Base-by-base conservation (phyloP, 1,140 invertebrate species). In the Drosophila bocqueti region DNA sequence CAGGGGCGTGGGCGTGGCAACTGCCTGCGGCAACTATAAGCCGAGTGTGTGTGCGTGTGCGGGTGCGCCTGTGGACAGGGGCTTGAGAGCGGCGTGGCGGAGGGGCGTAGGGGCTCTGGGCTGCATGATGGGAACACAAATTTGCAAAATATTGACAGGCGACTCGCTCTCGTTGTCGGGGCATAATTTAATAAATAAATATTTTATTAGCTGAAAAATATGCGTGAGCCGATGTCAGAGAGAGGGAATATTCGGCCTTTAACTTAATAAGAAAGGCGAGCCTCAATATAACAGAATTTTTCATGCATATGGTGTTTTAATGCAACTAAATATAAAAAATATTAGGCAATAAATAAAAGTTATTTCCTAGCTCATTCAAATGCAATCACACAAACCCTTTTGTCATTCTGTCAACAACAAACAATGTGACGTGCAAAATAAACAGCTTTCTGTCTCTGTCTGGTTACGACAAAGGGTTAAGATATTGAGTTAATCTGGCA, bases 181-280 rank as follows among this genome's bases (percentile, higher is more conserved):
- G 73, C 68, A 83, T 83, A 81, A 89, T 89, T 86, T 83, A 79
- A 83, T 86, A 87, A 87, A 86, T 86, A 79, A 86, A 86, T 86
- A 87, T 86, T 87, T 86, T 86, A 86, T 86, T 86, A 86, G 79
- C 76, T 86, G 61, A 47, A 78, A 63, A 78, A 71, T 77, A 59
- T 77, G 45, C 64, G 60, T 40, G 45, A 64, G 63, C 55, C 43
- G 34, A 49, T 59, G 72, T 59, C 42, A 40, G 42, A 21, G 46
- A 24, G 31, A 38, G 42, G 46, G 63, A 46, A 54, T 61, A 42
- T 63, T 49, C 43, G 29, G 13, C n/a, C 34, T 36, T 38, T 40
- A 50, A 31, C 9, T 18, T 11, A 24, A 24, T 64, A 31, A 16
- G 47, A 24, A 21, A 29, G 21, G 13, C 11, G 16, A 55, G 18